Percentiles rank a stretch among this genome's conserved stretches.
These are phyloP conservation scores for Poecilobothrus nobilitatus DNA, from an alignment of 2,888 invertebrate genomes.

Conservation along the genomic window DNA sequence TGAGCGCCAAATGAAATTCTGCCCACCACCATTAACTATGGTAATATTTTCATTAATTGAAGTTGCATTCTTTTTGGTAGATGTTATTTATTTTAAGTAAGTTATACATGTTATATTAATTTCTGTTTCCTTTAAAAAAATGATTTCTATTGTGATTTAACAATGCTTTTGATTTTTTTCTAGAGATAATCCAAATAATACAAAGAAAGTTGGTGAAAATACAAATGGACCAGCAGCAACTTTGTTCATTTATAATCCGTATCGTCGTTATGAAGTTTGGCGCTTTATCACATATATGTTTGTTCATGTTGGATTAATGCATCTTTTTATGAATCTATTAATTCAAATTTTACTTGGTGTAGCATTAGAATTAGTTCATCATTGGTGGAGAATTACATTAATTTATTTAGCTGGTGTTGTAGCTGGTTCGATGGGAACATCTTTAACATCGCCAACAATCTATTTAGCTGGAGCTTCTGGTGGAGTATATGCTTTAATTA, in stretches of 20 bases:
- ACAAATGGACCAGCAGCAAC: conserved; percentile 70
- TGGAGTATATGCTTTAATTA: conserved; percentile 88
- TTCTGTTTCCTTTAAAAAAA: too few relatives aligned
- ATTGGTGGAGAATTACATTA: conserved; percentile 82
- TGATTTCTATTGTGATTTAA: too few relatives aligned
- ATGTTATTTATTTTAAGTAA: conserved; percentile 42
- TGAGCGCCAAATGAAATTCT: conserved; percentile 85
- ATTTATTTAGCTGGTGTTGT: conserved; percentile 78
- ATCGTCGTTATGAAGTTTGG: conserved; percentile 81
- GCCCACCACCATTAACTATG: conserved; percentile 89
- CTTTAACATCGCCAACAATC: conserved; percentile 67
- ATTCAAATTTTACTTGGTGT: conserved; percentile 90
- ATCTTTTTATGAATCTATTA: conserved; percentile 80
- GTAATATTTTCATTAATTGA: conserved; percentile 79
- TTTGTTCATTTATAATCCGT: conserved; percentile 81
- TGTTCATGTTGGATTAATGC: conserved; percentile 84
- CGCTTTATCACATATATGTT: conserved; percentile 92
- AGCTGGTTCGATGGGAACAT: conserved; percentile 77
- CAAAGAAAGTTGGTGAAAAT: conserved; percentile 37
- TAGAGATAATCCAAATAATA: conserved; percentile 40
- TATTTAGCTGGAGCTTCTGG: conserved; percentile 89
- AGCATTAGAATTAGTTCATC: conserved; percentile 92
- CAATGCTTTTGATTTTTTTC: neutral
- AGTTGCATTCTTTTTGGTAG: conserved; percentile 59
- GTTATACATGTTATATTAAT: conserved; percentile 20